These are phyloP conservation scores for Caenorhabditis briggsae DNA, from an alignment of 1,140 invertebrate species.

Conservation along the genomic window DNA sequence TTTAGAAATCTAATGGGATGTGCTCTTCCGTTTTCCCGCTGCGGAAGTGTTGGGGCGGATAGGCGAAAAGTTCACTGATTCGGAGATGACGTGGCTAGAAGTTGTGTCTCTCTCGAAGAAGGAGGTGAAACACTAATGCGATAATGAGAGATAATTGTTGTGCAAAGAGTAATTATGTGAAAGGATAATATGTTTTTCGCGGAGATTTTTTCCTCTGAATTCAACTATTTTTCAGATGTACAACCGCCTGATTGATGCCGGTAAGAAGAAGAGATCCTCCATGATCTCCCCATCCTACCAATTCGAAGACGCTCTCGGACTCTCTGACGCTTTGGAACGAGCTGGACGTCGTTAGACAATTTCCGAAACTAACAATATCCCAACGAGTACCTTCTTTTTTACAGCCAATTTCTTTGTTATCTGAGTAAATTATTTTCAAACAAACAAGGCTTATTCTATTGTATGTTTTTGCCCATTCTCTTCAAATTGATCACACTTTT, in stretches of 20 bases:
- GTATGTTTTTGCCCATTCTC: too few relatives aligned
- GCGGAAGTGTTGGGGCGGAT: too few relatives aligned
- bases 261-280: conserved; percentile 51
- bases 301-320: conserved; percentile 34
- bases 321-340: conserved; percentile 22
- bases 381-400: conserved; percentile 10
- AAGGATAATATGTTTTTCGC: too few relatives aligned
- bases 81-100: too few relatives aligned
- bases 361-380: background rate
- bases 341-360: conserved; percentile 24
- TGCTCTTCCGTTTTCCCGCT: too few relatives aligned
- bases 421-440: too few relatives aligned
- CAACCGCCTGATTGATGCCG: conserved; percentile 57
- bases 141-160: background rate
- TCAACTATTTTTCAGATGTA: conserved; percentile 52
- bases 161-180: background rate
- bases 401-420: background rate
- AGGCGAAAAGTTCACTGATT: too few relatives aligned
- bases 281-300: conserved; percentile 31
- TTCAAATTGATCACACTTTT: too few relatives aligned
- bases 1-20: too few relatives aligned
- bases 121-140: background rate
- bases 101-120: too few relatives aligned
- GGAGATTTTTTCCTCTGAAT: too few relatives aligned
- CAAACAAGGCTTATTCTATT: too few relatives aligned